Base-by-base conservation (phyloP, 1,140 invertebrate species). In the Musca domestica region DNA sequence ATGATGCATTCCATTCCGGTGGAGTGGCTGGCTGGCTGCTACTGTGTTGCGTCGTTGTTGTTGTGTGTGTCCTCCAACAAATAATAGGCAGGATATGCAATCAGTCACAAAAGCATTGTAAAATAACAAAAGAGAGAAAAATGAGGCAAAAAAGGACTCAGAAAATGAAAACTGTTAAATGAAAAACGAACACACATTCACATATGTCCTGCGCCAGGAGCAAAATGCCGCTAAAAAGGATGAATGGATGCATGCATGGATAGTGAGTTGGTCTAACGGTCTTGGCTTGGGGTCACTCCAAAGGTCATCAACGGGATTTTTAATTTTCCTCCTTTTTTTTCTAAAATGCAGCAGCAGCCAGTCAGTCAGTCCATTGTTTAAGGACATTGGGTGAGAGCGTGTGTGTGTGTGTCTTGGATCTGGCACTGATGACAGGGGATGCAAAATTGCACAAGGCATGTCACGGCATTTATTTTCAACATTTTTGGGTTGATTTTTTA, bases 271-370 rank as follows among this genome's bases (percentile, higher is more conserved):
- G 23, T 49, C 30, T 61, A 61, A 61, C 56, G 56, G 56, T 14
- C 27, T 12, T 52, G 34, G 14, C 15, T 58, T 54, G 67, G 51
- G 67, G 67, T 69, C 67, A 69, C 22, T 69, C 27, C 34, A 69
- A 51, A 65, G 67, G 67, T 69, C 67, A 69, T 63, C 67, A 69
- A 69, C 67, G 67, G 67, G 67, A 69, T 65, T 69, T 69, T 56
- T 22, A 41, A 41, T 41, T 41, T 41, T 41, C 12, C 34, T 41
- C 34, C 2, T 41, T 41, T 41, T 30, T 9, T 41, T 41, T 5
- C 34, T n/a, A n/a, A 54, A 12, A 20, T 51, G 22, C 48, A 51
- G 30, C 47, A 34, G 27, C 27, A 30, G 27, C 9, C 27, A 30
- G 27, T 9, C 27, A n/a, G 3, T 30, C 27, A 3, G 3, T 41